These are phyloP conservation scores for Hoplias malabaricus DNA, from an alignment of 2,113 vertebrate species.

Conservation along the genomic window DNA sequence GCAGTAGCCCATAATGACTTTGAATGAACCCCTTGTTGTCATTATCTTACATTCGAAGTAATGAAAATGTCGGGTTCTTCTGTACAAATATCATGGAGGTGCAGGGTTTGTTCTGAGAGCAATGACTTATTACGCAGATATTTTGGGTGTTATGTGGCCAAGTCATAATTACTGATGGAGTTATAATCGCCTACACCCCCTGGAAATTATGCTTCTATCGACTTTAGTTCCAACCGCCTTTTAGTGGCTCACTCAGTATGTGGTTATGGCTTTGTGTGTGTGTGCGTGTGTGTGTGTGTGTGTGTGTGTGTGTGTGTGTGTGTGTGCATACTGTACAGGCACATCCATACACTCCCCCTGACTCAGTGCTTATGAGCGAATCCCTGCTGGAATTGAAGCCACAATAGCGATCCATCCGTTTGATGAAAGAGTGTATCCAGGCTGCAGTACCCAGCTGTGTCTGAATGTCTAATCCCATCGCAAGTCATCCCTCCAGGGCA, in stretches of 20 bases:
- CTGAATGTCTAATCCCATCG: constrained; percentile 40
- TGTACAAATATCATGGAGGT: no score
- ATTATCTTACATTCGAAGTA: no score
- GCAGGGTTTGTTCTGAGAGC: no score
- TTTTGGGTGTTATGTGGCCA: no score
- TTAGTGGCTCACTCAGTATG: background rate
- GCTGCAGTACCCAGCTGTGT: constrained; percentile 29
- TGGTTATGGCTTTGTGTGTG: constrained; percentile 12
- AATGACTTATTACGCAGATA: no score
- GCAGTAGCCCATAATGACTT: no score
- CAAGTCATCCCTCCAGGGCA: constrained; percentile 33
- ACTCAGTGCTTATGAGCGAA: constrained; percentile 39
- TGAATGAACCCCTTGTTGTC: no score
- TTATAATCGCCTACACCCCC: no score
- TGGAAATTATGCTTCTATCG: no score
- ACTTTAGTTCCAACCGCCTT: background rate
- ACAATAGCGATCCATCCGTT: constrained; percentile 32
- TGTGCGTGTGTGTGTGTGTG: background rate
- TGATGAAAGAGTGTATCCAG: constrained; percentile 36
- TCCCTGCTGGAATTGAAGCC: constrained; percentile 27
- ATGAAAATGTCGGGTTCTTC: no score
- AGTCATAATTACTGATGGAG: no score
- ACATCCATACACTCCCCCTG: background rate
- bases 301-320: constrained; percentile 17
- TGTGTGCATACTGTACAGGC: background rate